Evolutionary conservation across 2,888 invertebrate genomes (phyloP).

Genomic region (Tiphia femorata): DNA sequence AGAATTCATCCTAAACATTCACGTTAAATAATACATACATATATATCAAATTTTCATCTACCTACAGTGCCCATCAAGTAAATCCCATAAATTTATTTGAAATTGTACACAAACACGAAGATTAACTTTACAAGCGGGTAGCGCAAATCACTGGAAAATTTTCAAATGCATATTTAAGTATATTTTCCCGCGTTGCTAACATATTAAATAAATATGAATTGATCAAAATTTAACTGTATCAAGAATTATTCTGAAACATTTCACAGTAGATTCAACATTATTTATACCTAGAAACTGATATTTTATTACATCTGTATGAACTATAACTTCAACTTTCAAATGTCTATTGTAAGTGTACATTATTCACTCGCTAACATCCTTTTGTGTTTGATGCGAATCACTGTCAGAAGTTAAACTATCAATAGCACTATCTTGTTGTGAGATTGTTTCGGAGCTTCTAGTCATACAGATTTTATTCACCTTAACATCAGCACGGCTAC

Average conservation of each 20-base stretch:
- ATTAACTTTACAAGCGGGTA: slow-evolving; percentile 17
- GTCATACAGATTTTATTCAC: slow-evolving; percentile 53
- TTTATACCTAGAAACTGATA: slow-evolving; percentile 24
- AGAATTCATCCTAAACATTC: slow-evolving; percentile 28
- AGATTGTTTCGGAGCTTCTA: slow-evolving; percentile 60
- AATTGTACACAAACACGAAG: slow-evolving; percentile 28
- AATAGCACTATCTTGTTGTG: slow-evolving; percentile 60
- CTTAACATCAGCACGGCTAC: slow-evolving; percentile 54
- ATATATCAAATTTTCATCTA: slow-evolving; percentile 42
- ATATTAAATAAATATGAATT: slow-evolving; percentile 23
- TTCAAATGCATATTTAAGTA: no score
- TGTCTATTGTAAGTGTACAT: slow-evolving; percentile 29
- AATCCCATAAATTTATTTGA: slow-evolving; percentile 27
- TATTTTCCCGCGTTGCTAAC: slow-evolving; percentile 9
- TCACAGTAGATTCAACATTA: slow-evolving; percentile 21
- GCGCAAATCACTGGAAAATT: slow-evolving; percentile 6
- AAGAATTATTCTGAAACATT: slow-evolving; percentile 28
- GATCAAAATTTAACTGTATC: slow-evolving; percentile 21
- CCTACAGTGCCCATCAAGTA: slow-evolving; percentile 30
- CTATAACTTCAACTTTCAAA: slow-evolving; percentile 20
- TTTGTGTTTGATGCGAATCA: slow-evolving; percentile 57
- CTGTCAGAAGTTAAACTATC: slow-evolving; percentile 57
- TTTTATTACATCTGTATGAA: slow-evolving; percentile 14
- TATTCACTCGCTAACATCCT: slow-evolving; percentile 48
- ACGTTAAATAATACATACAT: slow-evolving; percentile 36